A percentile compares a stretch with the other conserved stretches of the same genome.
Evolutionary conservation across 2,113 vertebrate species (phyloP).

Genomic region (Desmodus rotundus): DNA sequence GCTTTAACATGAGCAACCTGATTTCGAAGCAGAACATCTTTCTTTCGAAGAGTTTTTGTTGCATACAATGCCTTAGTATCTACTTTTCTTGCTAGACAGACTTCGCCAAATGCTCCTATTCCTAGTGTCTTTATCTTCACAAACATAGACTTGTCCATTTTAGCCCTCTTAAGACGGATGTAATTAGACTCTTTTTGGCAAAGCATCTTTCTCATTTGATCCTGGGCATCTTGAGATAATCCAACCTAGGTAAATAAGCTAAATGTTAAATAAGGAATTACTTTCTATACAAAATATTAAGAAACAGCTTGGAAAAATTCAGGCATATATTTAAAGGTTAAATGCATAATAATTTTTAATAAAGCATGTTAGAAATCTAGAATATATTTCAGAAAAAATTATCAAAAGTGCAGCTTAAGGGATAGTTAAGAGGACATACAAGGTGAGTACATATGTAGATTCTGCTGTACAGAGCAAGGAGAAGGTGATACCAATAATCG

Average conservation of each 20-base stretch:
- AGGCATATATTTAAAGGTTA: slow-evolving; percentile 71
- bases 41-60: slow-evolving; percentile 99
- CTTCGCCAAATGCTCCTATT: slow-evolving; percentile 97
- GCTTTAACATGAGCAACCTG: slow-evolving; percentile 99
- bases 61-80: slow-evolving; percentile 97
- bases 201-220: slow-evolving; percentile 99
- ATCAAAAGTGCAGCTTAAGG: slow-evolving; percentile 59
- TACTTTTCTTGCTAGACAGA: slow-evolving; percentile 95
- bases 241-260: slow-evolving; percentile 89
- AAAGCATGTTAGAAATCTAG: slow-evolving; percentile 71
- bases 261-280: slow-evolving; percentile 69
- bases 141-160: slow-evolving; percentile 99
- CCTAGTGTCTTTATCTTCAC: slow-evolving; percentile 97
- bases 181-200: slow-evolving; percentile 99
- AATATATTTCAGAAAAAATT: slow-evolving; percentile 70
- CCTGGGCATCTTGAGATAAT: slow-evolving; percentile 94
- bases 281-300: slow-evolving; percentile 47
- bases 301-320: slow-evolving; percentile 55
- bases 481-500: background rate
- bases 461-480: slow-evolving; percentile 22
- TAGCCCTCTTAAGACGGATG: slow-evolving; percentile 96
- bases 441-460: slow-evolving; percentile 71
- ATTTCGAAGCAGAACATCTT: slow-evolving; percentile 96
- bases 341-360: slow-evolving; percentile 65
- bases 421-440: slow-evolving; percentile 66